A percentile compares a stretch with the other conserved stretches of the same genome.
Conservation (phyloP, 1,140 invertebrate genomes). For the Lepidurus apus region DNA sequence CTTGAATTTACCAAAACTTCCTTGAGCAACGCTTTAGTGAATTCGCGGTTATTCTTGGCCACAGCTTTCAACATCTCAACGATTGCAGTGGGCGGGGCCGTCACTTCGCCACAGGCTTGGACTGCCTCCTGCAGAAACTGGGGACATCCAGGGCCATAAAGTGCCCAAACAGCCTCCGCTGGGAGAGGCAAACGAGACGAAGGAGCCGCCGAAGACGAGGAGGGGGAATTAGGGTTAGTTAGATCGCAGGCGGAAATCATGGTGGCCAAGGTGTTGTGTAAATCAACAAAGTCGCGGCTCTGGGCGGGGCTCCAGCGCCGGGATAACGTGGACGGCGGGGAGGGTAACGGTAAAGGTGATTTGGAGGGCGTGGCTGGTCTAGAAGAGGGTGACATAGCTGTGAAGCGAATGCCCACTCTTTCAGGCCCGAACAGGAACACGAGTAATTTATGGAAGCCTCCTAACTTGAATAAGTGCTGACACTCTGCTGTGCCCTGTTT, state of each 20-base stretch:
- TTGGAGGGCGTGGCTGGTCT: conserved; percentile 28
- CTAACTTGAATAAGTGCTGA: conserved; percentile 46
- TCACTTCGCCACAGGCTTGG: conserved; percentile 27
- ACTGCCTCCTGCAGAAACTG: conserved; percentile 45
- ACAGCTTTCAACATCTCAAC: conserved; percentile 30
- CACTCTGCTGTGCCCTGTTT: conserved; percentile 47
- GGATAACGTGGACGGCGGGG: conserved; percentile 34
- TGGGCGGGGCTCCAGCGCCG: conserved; percentile 48
- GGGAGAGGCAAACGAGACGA: conserved; percentile 42
- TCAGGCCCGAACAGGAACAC: conserved; percentile 47
- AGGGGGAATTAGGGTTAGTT: not conserved
- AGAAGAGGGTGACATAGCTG: conserved; percentile 26
- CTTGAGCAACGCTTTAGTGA: conserved; percentile 44
- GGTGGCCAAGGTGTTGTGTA: conserved; percentile 46
- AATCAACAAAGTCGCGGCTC: conserved; percentile 45
- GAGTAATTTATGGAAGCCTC: conserved; percentile 47
- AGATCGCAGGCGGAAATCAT: conserved; percentile 37
- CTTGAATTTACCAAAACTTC: conserved; percentile 45
- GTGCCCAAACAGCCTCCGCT: conserved; percentile 43
- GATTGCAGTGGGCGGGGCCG: not conserved
- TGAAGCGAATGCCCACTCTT: conserved; percentile 31
- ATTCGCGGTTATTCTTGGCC: conserved; percentile 41
- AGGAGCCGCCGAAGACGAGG: conserved; percentile 34
- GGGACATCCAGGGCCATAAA: conserved; percentile 42
- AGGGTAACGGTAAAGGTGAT: conserved; percentile 35